Conservation (phyloP, 1,140 invertebrate species). For the Sycobia sp. region DNA sequence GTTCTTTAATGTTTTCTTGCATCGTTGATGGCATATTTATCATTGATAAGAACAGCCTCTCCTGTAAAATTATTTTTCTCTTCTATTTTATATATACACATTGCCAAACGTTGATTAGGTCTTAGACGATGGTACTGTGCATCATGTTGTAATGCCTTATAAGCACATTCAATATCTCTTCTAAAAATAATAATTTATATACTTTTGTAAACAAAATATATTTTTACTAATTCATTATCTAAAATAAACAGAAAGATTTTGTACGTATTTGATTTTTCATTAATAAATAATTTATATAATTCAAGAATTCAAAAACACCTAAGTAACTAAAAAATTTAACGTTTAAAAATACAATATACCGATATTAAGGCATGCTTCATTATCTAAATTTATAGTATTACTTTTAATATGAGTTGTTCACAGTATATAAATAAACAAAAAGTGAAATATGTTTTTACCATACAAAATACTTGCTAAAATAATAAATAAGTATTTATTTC, state of each 20-base stretch:
- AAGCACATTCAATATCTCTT: conserved; percentile 36
- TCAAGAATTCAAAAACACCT: too few relatives aligned
- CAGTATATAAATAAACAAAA: conserved; percentile 12
- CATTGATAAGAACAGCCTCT: conserved; percentile 41
- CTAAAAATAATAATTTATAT: conserved; percentile 33
- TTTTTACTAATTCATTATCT: too few relatives aligned
- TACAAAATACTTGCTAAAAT: neutral
- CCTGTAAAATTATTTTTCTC: conserved; percentile 47
- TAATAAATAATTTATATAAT: too few relatives aligned
- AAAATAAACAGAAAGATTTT: conserved; percentile 20
- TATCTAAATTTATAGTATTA: too few relatives aligned
- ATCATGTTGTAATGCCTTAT: conserved; percentile 41
- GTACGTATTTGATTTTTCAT: too few relatives aligned
- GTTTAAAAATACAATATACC: too few relatives aligned
- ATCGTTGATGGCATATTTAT: too few relatives aligned
- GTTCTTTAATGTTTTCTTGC: neutral
- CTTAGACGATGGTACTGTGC: conserved; percentile 30
- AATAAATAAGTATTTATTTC: too few relatives aligned
- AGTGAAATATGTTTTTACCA: neutral
- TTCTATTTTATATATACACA: conserved; percentile 53
- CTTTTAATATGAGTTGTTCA: too few relatives aligned
- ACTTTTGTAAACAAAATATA: too few relatives aligned
- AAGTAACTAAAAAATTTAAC: too few relatives aligned
- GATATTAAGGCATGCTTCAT: too few relatives aligned
- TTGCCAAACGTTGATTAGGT: conserved; percentile 41